Conservation (phyloP, 2,888 invertebrate genomes). For the Athalia cordata region DNA sequence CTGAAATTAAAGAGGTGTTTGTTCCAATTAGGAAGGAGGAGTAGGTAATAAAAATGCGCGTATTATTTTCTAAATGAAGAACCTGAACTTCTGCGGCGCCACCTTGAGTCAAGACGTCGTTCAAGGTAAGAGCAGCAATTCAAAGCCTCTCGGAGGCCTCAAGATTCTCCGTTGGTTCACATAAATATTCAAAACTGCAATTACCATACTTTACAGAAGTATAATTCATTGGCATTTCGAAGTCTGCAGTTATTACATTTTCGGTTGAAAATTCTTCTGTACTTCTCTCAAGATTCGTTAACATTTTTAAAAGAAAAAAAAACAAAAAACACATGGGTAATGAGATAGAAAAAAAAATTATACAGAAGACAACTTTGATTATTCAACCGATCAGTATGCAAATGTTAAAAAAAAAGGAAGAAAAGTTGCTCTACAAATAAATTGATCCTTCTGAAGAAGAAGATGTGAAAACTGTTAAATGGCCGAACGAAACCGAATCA, state of each 20-base stretch:
- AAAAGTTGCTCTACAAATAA: no score
- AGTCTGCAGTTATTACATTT: neutral
- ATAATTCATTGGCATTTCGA: neutral
- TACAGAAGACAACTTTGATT: neutral
- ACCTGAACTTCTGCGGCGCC: no score
- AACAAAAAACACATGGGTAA: no score
- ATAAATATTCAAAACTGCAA: conserved; percentile 4
- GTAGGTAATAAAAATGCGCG: no score
- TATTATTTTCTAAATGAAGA: no score
- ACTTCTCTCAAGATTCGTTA: neutral
- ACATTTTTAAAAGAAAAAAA: neutral
- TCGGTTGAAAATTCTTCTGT: neutral
- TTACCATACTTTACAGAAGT: conserved; percentile 8
- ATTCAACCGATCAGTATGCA: neutral
- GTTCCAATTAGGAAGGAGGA: no score
- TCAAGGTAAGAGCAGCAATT: neutral
- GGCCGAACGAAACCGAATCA: neutral
- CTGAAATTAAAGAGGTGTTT: no score
- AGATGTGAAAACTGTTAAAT: neutral
- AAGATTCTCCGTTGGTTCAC: neutral
- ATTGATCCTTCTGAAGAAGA: no score
- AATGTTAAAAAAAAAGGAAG: no score
- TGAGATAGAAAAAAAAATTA: no score
- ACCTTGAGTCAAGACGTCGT: neutral
- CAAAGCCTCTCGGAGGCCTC: neutral